Base-by-base conservation (phyloP, 2,888 invertebrate species). In the Tiliacea aurago region DNA sequence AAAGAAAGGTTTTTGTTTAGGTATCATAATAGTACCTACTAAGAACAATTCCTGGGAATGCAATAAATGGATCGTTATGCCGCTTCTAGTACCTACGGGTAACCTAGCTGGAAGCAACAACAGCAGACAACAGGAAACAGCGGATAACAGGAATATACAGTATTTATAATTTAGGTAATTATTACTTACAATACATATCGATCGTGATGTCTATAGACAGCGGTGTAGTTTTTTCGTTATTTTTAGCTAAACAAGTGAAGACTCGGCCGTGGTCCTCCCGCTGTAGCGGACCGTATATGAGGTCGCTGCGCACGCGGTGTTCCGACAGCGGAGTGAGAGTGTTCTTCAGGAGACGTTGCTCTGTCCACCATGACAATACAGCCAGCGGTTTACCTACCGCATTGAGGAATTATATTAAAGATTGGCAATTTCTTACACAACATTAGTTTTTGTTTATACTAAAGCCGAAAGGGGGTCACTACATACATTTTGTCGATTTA, bases 141-240 rank as follows among this genome's bases (percentile, higher is more conserved):
- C n/a, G n/a, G 20, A 15, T 68, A 13, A 18, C 9, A 41, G 6
- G 41, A 64, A 41, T 11, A 63, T 28, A 15, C 20, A 6, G 33
- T 33, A 15, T 18, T 37, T 13, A n/a, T 28, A 33, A 45, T 15
- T 4, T 37, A 23, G 18, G 9, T 5, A 45, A n/a, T 33, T 61
- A 28, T 20, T 83, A 97, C 97, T 97, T 91, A 98, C 97, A 94
- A 89, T 97, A 97, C 97, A 97, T 97, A 91, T 97, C 97, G 81
- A 98, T 93, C 62, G 97, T 96, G 84, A 98, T 97, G 77, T 97
- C 97, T 82, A 97, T 97, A 78, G 97, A 96, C 83, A 98, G 96
- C 71, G 98, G 98, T 70, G 96, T 92, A 61, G 97, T 97, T 88
- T 97, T 95, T 87, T 98, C 97, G 92, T 98, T 98, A 94, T 98